Evolutionary conservation across 1,140 invertebrate genomes (phyloP), one percentile per base, ranked within the genome.

Genomic region (Drosophila setifemur): DNA sequence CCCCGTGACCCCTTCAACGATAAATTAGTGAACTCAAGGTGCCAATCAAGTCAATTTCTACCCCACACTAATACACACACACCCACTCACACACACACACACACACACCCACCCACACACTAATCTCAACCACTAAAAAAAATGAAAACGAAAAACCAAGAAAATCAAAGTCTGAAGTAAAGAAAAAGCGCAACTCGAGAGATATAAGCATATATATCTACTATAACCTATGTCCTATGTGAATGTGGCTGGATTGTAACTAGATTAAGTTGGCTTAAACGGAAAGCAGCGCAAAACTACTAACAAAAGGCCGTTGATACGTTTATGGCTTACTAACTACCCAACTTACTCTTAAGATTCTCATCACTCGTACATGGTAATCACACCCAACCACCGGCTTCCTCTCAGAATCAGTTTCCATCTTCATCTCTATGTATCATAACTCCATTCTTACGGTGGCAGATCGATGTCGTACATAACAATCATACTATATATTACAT

Each of bases 21-120:
- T 94, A 98, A 98, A 93, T 95, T 99, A 91, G 98, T 99, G 90
- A 99, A 99, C 92, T 97, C 99, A 95, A 98, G 98, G 96, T 97
- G 96, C 95, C 89, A 91, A 89, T 83, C 67, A 87, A 87, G 72
- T 87, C 82, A 86, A 86, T 86, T 87, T 85, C 67, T 71, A 71
- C 67, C 52, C 49, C 57, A 67, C 48, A 73, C 70, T 54, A 40
- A 73, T 21, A 61, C 40, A 60, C 28, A 49, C 35, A 45, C 29
- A 40, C 16, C 6, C 28, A 29, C n/a, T 33, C 40, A 52, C 47
- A 61, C 11, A 61, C 25, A 60, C 53, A 39, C 23, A 55, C 39
- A 58, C 48, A 48, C 21, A 54, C 37, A 68, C 52, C 43, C 48
- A 60, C 54, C 6, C 37, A 40, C 49, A 67, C 54, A 61, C 71